Percentiles rank a stretch among this genome's conserved stretches.
These are phyloP conservation scores for Geopemphigus sp. DNA, from an alignment of 1,140 invertebrate species.

Conservation along the genomic window DNA sequence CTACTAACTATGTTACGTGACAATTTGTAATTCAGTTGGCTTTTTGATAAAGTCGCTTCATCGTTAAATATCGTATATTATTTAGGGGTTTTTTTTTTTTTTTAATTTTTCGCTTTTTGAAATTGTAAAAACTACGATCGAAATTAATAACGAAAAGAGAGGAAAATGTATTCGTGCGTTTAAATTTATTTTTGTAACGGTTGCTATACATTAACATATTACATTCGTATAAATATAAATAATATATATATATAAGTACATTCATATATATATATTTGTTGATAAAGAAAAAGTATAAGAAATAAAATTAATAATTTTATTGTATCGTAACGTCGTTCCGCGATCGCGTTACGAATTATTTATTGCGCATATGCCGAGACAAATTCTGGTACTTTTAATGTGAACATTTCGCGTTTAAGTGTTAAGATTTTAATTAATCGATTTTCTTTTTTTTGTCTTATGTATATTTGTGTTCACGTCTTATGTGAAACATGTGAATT, in stretches of 20 bases:
- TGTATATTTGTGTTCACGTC: constrained; percentile 8
- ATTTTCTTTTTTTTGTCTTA: background rate
- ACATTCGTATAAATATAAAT: background rate
- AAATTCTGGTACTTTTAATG: background rate
- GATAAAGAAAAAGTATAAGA: too few relatives aligned
- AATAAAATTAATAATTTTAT: too few relatives aligned
- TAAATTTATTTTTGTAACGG: constrained; percentile 29
- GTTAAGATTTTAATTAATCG: background rate
- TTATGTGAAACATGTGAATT: background rate
- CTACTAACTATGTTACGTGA: background rate
- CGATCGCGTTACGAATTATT: too few relatives aligned
- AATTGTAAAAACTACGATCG: too few relatives aligned
- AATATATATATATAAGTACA: too few relatives aligned
- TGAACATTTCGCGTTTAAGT: background rate
- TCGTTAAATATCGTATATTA: too few relatives aligned
- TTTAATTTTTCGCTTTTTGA: background rate
- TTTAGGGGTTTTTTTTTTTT: too few relatives aligned
- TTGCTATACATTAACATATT: background rate
- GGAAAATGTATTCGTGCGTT: background rate
- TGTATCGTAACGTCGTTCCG: too few relatives aligned
- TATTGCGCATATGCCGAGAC: background rate
- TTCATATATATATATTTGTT: too few relatives aligned
- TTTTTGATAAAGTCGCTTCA: background rate
- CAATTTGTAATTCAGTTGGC: background rate
- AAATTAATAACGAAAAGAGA: too few relatives aligned